phyloP scores from a whole-genome alignment of 1,140 invertebrate genomes.

The Pygmarrhopalites habei region DNA sequence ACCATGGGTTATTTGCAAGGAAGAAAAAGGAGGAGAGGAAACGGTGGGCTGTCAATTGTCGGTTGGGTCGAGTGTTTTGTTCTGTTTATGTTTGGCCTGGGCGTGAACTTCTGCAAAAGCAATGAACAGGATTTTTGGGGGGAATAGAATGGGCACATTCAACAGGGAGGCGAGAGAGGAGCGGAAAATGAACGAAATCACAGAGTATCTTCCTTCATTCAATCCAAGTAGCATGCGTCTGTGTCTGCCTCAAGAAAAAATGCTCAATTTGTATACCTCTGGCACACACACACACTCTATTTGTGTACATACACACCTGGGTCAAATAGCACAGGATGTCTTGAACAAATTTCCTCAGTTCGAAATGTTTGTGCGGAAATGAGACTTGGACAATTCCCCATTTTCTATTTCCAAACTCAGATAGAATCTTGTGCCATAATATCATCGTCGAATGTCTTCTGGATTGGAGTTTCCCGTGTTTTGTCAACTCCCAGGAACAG shows the following conservation, averaged over 20 bases:
- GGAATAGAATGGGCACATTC: neutral
- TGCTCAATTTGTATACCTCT: neutral
- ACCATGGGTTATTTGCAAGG: slow-evolving; percentile 4
- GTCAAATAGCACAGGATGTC: slow-evolving; percentile 5
- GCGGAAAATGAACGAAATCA: neutral
- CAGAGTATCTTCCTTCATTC: neutral
- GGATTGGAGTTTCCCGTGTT: neutral
- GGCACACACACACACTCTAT: too few relatives aligned
- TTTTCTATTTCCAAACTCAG: neutral
- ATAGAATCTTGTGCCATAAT: neutral
- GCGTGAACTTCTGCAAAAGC: slow-evolving; percentile 14
- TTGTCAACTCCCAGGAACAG: neutral
- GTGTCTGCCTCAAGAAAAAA: neutral
- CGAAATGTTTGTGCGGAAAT: slow-evolving; percentile 22
- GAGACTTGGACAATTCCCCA: neutral
- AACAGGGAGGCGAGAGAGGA: too few relatives aligned
- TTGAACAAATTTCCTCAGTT: neutral
- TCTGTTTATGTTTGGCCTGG: slow-evolving; percentile 14
- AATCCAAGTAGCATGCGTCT: neutral
- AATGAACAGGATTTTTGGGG: too few relatives aligned
- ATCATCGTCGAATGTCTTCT: neutral
- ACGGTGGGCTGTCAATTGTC: neutral
- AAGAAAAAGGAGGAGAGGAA: neutral
- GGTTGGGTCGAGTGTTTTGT: slow-evolving; percentile 18
- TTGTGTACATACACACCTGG: neutral